Percentiles rank a stretch among this genome's conserved stretches.
phyloP scores from a whole-genome alignment of 2,797 vertebrate species.

The Spheniscus humboldti region DNA sequence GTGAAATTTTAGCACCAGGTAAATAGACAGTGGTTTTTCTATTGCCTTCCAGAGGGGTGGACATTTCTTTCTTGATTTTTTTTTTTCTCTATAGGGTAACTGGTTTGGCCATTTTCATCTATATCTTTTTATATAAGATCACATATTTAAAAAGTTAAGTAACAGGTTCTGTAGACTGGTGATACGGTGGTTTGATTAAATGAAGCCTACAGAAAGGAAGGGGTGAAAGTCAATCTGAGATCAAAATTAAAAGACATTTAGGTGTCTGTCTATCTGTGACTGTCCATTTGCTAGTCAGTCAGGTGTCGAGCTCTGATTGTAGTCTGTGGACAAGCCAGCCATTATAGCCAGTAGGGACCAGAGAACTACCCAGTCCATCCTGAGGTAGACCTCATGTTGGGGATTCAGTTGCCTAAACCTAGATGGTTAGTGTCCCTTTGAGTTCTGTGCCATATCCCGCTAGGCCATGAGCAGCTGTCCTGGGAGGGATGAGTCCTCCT shows the following conservation, averaged over 20 bases:
- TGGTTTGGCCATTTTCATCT: not conserved
- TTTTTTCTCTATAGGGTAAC: not conserved
- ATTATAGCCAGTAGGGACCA: not conserved
- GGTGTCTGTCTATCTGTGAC: not conserved
- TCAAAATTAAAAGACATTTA: not conserved
- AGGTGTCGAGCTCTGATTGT: not conserved
- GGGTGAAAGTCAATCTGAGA: not conserved
- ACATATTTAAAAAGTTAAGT: not conserved
- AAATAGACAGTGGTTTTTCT: not conserved
- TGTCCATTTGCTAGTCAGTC: not conserved
- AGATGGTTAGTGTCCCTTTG: not conserved
- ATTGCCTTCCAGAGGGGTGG: not conserved
- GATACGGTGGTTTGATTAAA: not conserved
- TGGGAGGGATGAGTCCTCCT: not conserved
- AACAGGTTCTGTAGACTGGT: not conserved
- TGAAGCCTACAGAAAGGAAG: not conserved
- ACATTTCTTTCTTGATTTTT: not conserved
- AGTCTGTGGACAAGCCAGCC: not conserved
- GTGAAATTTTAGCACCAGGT: not conserved
- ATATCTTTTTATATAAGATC: not conserved
- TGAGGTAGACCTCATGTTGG: not conserved
- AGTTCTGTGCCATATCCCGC: not conserved
- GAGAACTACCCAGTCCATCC: not conserved
- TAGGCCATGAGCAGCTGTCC: not conserved
- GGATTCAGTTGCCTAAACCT: not conserved